Evolutionary conservation across 2,113 vertebrate genomes (phyloP).

Genomic region (Hypocryptadius cinnamomeus): DNA sequence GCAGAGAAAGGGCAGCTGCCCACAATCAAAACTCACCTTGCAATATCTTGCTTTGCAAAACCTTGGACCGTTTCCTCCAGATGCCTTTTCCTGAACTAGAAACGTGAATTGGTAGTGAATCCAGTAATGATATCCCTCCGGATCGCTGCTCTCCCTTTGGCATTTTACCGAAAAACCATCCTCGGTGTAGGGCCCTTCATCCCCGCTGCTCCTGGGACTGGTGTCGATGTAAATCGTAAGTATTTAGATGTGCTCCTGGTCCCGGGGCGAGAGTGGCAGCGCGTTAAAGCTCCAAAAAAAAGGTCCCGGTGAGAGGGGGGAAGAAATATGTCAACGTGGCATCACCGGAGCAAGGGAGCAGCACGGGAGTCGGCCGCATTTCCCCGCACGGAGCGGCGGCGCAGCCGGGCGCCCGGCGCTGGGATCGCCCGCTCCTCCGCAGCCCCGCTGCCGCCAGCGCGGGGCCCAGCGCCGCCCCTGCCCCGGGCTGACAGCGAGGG

Average conservation of each 20-base stretch:
- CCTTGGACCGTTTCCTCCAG: neutral
- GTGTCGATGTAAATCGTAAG: neutral
- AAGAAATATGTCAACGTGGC: neutral
- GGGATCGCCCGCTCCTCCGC: neutral
- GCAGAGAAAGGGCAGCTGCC: neutral
- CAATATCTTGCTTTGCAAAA: neutral
- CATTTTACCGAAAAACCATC: neutral
- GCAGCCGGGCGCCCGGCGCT: neutral
- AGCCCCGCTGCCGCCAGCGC: too few relatives aligned
- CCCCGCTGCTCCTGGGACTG: neutral
- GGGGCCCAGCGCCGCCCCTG: neutral
- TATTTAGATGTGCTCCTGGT: neutral
- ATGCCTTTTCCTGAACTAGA: neutral
- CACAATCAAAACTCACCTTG: neutral
- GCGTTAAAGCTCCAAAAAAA: neutral
- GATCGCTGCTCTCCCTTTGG: neutral
- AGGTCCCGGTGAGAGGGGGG: neutral
- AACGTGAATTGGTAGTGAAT: neutral
- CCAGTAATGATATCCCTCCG: fast-evolving
- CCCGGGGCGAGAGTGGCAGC: fast-evolving
- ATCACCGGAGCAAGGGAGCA: too few relatives aligned
- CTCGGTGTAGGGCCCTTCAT: neutral
- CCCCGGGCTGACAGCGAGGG: neutral
- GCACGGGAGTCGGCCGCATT: neutral
- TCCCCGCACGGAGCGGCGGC: neutral